These are phyloP conservation scores for Ameiurus melas DNA, from an alignment of 2,113 vertebrate species.

Conservation along the genomic window DNA sequence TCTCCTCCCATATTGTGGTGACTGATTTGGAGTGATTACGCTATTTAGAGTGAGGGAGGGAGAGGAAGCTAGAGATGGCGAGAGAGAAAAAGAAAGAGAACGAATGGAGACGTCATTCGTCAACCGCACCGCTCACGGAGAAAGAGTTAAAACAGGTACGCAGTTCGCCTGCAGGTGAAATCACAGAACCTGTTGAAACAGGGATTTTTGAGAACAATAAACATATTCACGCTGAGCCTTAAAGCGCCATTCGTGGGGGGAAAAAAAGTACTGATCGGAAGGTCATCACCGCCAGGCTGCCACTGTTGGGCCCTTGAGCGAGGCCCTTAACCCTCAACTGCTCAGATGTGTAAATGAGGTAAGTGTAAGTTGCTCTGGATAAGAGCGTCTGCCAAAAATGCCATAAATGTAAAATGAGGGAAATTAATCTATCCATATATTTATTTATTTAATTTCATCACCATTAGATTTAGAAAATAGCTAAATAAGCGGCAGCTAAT, in stretches of 20 bases:
- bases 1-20: conserved; percentile 34
- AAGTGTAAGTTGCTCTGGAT: too few relatives aligned
- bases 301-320: too few relatives aligned
- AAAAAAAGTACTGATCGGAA: too few relatives aligned
- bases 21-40: conserved; percentile 54
- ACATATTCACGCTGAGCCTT: background rate
- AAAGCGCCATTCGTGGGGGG: too few relatives aligned
- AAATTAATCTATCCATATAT: too few relatives aligned
- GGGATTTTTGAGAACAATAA: background rate
- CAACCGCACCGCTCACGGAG: background rate
- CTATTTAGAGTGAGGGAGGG: background rate
- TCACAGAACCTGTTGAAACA: conserved; percentile 16
- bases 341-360: too few relatives aligned
- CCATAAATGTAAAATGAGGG: too few relatives aligned
- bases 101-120: background rate
- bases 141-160: conserved; percentile 30
- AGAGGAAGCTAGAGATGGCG: background rate
- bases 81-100: background rate
- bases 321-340: too few relatives aligned
- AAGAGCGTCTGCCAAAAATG: too few relatives aligned
- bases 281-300: too few relatives aligned
- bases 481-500: too few relatives aligned
- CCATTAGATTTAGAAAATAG: background rate
- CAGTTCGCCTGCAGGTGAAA: conserved; percentile 3
- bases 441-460: background rate